Conservation (phyloP, 2,888 invertebrate genomes). For the Cistogaster globosa region DNA sequence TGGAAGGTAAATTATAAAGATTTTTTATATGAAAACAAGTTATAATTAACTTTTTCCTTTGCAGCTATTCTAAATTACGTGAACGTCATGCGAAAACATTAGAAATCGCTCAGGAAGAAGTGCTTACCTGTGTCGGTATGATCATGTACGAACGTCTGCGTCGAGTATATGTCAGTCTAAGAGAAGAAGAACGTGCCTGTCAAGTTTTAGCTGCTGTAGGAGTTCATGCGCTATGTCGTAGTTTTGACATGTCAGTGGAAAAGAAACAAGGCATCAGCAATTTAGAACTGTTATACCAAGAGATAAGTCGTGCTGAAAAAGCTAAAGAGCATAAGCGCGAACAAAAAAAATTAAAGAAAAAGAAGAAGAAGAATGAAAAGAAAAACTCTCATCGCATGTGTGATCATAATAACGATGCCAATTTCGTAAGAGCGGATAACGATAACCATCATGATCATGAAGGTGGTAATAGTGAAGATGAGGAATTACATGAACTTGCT, state of each 20-base stretch:
- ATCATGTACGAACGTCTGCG: slow-evolving; percentile 95
- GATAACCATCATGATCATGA: slow-evolving; percentile 80
- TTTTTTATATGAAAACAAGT: neutral
- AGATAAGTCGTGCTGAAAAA: slow-evolving; percentile 93
- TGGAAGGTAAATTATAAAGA: slow-evolving; percentile 86
- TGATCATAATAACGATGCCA: slow-evolving; percentile 75
- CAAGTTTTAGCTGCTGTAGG: slow-evolving; percentile 95
- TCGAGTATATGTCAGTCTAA: slow-evolving; percentile 92
- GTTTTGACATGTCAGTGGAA: slow-evolving; percentile 95
- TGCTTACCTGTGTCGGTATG: slow-evolving; percentile 96
- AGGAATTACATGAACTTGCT: slow-evolving; percentile 49
- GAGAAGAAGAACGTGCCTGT: slow-evolving; percentile 97
- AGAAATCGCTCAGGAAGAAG: slow-evolving; percentile 98
- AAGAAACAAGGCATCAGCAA: slow-evolving; percentile 94
- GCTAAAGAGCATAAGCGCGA: slow-evolving; percentile 93
- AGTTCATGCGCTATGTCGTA: slow-evolving; percentile 93
- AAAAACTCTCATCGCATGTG: slow-evolving; percentile 76
- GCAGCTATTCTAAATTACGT: slow-evolving; percentile 86
- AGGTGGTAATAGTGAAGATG: slow-evolving; percentile 72
- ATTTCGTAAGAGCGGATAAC: slow-evolving; percentile 81
- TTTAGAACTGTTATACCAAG: slow-evolving; percentile 93
- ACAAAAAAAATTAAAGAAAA: slow-evolving; percentile 92
- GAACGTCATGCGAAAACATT: slow-evolving; percentile 98
- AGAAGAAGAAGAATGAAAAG: slow-evolving; percentile 87
- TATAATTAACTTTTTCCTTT: slow-evolving; percentile 1